phyloP scores from a whole-genome alignment of 2,113 vertebrate species.

The Notechis scutatus region DNA sequence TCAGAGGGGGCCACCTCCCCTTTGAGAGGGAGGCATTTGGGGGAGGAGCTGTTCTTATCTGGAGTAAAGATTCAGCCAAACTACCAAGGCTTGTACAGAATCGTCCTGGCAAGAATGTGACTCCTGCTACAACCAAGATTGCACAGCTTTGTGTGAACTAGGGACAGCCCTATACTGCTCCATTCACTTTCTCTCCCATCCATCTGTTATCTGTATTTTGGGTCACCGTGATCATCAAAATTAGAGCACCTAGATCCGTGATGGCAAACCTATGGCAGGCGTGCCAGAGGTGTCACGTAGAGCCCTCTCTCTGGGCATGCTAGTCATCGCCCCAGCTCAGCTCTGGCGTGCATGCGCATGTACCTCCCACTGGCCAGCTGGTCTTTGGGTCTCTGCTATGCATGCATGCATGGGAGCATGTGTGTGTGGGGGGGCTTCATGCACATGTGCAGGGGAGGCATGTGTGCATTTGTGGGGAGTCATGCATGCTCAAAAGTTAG shows the following conservation, averaged over 20 bases:
- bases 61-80: neutral
- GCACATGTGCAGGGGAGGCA: too few species aligned
- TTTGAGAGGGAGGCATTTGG: neutral
- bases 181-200: neutral
- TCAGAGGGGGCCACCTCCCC: neutral
- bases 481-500: too few species aligned
- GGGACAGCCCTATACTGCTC: neutral
- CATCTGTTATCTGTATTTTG: neutral
- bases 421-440: too few species aligned
- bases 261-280: too few species aligned
- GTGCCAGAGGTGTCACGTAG: too few species aligned
- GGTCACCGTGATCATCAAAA: neutral
- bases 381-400: too few species aligned
- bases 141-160: neutral
- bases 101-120: neutral
- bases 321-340: too few species aligned
- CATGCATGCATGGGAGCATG: too few species aligned
- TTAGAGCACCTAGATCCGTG: neutral
- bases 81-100: neutral
- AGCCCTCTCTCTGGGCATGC: too few species aligned
- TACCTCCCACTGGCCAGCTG: too few species aligned
- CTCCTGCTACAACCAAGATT: neutral
- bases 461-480: too few species aligned
- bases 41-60: neutral
- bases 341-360: too few species aligned